Base-by-base conservation (phyloP, 2,113 vertebrate genomes). In the Atherinomorus stipes region DNA sequence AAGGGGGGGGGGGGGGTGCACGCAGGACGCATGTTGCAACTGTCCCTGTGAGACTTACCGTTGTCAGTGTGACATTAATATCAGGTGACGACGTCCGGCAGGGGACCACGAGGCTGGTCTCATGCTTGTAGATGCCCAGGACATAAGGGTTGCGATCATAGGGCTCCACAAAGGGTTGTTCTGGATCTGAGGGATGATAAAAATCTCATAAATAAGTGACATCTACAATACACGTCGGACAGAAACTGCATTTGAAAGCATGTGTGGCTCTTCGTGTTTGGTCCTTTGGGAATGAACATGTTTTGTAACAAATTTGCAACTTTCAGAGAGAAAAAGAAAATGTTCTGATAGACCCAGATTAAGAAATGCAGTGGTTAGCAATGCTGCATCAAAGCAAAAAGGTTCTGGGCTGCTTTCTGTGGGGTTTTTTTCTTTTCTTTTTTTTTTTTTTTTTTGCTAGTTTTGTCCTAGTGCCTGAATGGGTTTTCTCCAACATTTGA, bases 11-110 rank as follows among this genome's bases (percentile, higher is more conserved):
- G 16, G 2, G 47, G 21, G 25, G 7, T 25, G 54, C 11, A 3
- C 21, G 31, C n/a, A 53, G 34, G 49, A 42, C 13, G 7, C 57
- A 21, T 47, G 7, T n/a, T 26, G 31, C 34, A 23, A 63, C 18
- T 21, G 16, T 38, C 21, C 59, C 56, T 63, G 49, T 44, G 42
- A 37, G 70, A 50, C 94, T 95, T 88, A 98, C 96, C 90, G 65
- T 81, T 23, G 3, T 74, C 59, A 97, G 90, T 16, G 65, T 88
- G 16, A 96, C 95, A 12, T 2, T 50, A 81, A 90, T 76, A 21
- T 94, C 82, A 50, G 96, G 96, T 0, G 90, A 95, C 42, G 95
- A 94, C 12, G 96, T 96, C 18, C 94, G 85, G 78, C 96, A 98
- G 11, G 96, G 96, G 11, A 98, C 40, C 0, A 91, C 68, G 0